Conservation (phyloP, 2,888 invertebrate species). For the Dryadula phaetusa region DNA sequence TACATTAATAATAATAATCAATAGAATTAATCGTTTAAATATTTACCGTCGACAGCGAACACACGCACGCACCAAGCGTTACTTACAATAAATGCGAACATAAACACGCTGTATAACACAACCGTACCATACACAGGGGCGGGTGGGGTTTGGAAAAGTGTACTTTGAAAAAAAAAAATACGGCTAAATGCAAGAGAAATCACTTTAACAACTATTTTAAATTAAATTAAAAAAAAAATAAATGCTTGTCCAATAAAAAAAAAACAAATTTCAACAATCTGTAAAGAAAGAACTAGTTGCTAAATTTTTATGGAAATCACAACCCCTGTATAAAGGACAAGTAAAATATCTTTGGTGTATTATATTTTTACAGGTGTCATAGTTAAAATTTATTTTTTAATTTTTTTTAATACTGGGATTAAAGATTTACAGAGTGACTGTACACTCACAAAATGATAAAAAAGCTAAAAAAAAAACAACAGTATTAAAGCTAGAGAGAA, state of each 20-base stretch:
- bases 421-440: not conserved
- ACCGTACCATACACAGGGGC: not conserved
- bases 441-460: not conserved
- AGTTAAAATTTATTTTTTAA: conserved; percentile 17
- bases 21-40: conserved; percentile 71
- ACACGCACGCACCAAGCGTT: conserved; percentile 61
- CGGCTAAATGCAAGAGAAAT: conserved; percentile 5
- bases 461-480: not conserved
- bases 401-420: not conserved
- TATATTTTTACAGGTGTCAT: conserved; percentile 24
- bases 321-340: conserved; percentile 10
- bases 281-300: not conserved
- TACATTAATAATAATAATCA: conserved; percentile 78
- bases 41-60: conserved; percentile 65
- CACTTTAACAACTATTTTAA: no score
- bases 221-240: no score
- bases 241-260: not conserved
- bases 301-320: not conserved
- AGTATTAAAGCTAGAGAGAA: conserved; percentile 1
- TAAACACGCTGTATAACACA: conserved; percentile 31
- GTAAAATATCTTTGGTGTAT: conserved; percentile 30
- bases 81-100: conserved; percentile 44
- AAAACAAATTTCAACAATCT: not conserved
- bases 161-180: not conserved
- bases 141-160: not conserved